phyloP scores from a whole-genome alignment of 2,888 invertebrate species.

The Folsomia manolachei region DNA sequence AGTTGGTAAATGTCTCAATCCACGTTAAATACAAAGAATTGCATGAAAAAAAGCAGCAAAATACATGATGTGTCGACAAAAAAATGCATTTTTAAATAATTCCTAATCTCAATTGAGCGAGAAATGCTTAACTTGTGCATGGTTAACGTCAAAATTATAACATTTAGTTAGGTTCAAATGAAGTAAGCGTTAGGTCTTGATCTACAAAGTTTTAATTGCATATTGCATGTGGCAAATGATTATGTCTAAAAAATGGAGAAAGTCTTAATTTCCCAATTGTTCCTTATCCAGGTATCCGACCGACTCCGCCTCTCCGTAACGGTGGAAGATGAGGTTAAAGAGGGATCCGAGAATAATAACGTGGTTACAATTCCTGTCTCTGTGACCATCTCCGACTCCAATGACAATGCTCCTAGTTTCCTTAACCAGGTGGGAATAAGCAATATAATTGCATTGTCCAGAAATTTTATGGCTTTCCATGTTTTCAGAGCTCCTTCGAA shows the following conservation, averaged over 20 bases:
- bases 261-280: conserved; percentile 16
- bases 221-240: too few relatives aligned
- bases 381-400: conserved; percentile 78
- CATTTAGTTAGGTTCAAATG: too few relatives aligned
- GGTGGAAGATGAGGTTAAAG: conserved; percentile 70
- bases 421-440: conserved; percentile 61
- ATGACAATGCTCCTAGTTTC: conserved; percentile 81
- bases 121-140: too few relatives aligned
- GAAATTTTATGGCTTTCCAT: too few relatives aligned
- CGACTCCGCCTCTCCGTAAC: conserved; percentile 76
- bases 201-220: too few relatives aligned
- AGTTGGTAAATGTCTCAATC: too few relatives aligned
- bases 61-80: too few relatives aligned
- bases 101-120: too few relatives aligned
- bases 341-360: conserved; percentile 62
- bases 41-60: too few relatives aligned
- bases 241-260: not conserved
- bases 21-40: too few relatives aligned
- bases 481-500: conserved; percentile 72
- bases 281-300: conserved; percentile 66
- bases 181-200: not conserved
- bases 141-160: too few relatives aligned
- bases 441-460: conserved; percentile 9
- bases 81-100: too few relatives aligned
- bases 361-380: conserved; percentile 72